phyloP scores from a whole-genome alignment of 2,113 vertebrate genomes.

The Oophaga pumilio region DNA sequence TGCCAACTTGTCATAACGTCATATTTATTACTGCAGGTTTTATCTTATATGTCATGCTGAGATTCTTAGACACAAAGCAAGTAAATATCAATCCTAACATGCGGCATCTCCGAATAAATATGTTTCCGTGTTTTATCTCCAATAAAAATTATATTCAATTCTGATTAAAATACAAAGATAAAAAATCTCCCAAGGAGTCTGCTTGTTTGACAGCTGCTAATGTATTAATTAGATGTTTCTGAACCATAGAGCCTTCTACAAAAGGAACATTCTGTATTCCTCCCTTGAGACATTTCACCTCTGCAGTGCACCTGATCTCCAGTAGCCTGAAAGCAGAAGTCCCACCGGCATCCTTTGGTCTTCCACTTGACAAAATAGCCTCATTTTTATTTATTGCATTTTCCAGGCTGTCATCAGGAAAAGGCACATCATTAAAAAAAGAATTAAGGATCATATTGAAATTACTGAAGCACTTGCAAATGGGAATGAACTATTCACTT shows the following conservation, averaged over 20 bases:
- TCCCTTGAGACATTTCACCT: slow-evolving; percentile 44
- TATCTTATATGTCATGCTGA: slow-evolving; percentile 5
- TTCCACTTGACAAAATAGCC: slow-evolving; percentile 47
- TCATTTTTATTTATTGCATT: slow-evolving; percentile 40
- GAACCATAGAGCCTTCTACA: slow-evolving; percentile 39
- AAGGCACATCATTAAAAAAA: slow-evolving; percentile 43
- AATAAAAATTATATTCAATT: slow-evolving; percentile 16
- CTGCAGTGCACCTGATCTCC: slow-evolving; percentile 52
- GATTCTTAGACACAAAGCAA: neutral
- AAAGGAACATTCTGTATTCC: slow-evolving; percentile 41
- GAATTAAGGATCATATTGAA: slow-evolving; percentile 22
- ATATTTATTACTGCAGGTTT: slow-evolving; percentile 17
- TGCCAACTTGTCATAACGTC: slow-evolving; percentile 8
- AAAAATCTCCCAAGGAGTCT: slow-evolving; percentile 22
- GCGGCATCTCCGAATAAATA: slow-evolving; percentile 2
- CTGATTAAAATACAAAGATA: slow-evolving; percentile 34
- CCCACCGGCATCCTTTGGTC: slow-evolving; percentile 37
- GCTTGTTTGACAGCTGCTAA: slow-evolving; percentile 53
- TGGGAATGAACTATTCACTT: neutral
- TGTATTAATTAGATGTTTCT: slow-evolving; percentile 49
- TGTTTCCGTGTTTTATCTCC: slow-evolving; percentile 3
- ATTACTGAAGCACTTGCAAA: slow-evolving; percentile 17
- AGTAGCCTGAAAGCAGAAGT: slow-evolving; percentile 36
- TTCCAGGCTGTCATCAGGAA: slow-evolving; percentile 26
- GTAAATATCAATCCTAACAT: neutral